Percentiles rank a stretch among this genome's conserved stretches.
These are phyloP conservation scores for Cynodonichthys magdalenae DNA, from an alignment of 2,797 vertebrate genomes.

Conservation along the genomic window DNA sequence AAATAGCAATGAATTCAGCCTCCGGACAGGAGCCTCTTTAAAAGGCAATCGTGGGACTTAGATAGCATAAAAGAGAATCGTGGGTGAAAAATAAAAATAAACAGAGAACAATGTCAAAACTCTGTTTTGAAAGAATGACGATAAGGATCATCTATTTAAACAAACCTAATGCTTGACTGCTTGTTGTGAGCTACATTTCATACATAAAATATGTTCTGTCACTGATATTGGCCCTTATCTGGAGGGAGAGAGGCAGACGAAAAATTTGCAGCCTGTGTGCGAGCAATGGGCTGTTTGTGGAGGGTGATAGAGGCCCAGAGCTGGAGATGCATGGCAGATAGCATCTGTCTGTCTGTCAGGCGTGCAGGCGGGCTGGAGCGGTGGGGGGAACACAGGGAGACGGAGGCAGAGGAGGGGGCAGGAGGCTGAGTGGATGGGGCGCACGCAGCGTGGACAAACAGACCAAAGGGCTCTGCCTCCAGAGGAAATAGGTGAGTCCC, in stretches of 20 bases:
- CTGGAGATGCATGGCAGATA: slow-evolving; percentile 87
- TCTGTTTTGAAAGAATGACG: slow-evolving; percentile 85
- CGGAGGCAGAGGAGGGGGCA: slow-evolving; percentile 53
- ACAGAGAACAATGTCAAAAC: slow-evolving; percentile 81
- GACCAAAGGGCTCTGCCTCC: slow-evolving; percentile 67
- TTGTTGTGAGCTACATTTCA: slow-evolving; percentile 94
- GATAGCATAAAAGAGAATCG: slow-evolving; percentile 62
- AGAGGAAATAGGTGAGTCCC: slow-evolving; percentile 73
- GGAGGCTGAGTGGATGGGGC: slow-evolving; percentile 38
- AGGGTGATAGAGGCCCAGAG: slow-evolving; percentile 87
- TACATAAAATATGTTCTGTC: slow-evolving; percentile 99
- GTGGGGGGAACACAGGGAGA: slow-evolving; percentile 63
- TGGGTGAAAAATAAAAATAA: slow-evolving; percentile 61
- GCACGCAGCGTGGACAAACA: slow-evolving; percentile 48
- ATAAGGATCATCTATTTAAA: slow-evolving; percentile 98
- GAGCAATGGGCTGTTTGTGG: slow-evolving; percentile 90
- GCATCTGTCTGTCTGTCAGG: slow-evolving; percentile 86
- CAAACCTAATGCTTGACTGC: slow-evolving; percentile 97
- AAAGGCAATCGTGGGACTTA: slow-evolving; percentile 61
- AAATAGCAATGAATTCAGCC: slow-evolving; percentile 71
- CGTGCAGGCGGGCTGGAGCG: slow-evolving; percentile 71
- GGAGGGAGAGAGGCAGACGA: slow-evolving; percentile 86
- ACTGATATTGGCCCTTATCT: slow-evolving; percentile 97
- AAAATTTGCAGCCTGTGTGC: slow-evolving; percentile 87
- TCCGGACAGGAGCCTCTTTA: slow-evolving; percentile 67